These are phyloP conservation scores for Nibea albiflora DNA, from an alignment of 2,113 vertebrate species.

Conservation along the genomic window DNA sequence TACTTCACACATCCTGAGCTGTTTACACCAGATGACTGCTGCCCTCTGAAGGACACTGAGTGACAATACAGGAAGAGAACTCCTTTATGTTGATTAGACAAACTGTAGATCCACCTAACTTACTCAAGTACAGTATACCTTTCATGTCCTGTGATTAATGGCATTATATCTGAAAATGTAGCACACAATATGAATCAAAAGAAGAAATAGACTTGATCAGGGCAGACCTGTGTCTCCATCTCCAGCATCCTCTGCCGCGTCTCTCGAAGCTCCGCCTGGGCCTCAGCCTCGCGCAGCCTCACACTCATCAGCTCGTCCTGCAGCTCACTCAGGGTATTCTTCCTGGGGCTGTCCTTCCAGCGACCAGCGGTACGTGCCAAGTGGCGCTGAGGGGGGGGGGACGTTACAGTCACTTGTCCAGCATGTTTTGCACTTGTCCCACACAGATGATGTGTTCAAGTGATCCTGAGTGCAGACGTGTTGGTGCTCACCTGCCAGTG, in stretches of 20 bases:
- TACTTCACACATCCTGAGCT: background rate
- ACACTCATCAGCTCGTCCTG: conserved; percentile 98
- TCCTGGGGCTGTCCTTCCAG: conserved; percentile 95
- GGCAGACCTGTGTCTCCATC: conserved; percentile 93
- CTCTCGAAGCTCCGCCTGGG: conserved; percentile 93
- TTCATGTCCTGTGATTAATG: background rate
- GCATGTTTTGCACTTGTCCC: background rate
- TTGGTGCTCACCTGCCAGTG: conserved; percentile 93
- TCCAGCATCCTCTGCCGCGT: conserved; percentile 95
- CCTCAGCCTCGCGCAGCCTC: conserved; percentile 94
- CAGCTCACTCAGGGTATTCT: conserved; percentile 91
- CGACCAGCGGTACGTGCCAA: conserved; percentile 92
- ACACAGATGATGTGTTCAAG: background rate
- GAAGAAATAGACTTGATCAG: background rate
- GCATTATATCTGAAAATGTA: background rate
- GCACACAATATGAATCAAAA: background rate
- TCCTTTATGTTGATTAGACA: background rate
- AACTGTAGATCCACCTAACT: background rate
- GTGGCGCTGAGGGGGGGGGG: conserved; percentile 86
- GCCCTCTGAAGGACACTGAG: conserved; percentile 64
- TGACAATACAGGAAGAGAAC: conserved; percentile 29
- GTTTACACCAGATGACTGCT: conserved; percentile 34
- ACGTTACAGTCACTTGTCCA: background rate
- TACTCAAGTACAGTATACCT: background rate
- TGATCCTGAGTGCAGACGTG: background rate